phyloP scores from a whole-genome alignment of 2,113 vertebrate genomes.

The Bambusicola thoracicus region DNA sequence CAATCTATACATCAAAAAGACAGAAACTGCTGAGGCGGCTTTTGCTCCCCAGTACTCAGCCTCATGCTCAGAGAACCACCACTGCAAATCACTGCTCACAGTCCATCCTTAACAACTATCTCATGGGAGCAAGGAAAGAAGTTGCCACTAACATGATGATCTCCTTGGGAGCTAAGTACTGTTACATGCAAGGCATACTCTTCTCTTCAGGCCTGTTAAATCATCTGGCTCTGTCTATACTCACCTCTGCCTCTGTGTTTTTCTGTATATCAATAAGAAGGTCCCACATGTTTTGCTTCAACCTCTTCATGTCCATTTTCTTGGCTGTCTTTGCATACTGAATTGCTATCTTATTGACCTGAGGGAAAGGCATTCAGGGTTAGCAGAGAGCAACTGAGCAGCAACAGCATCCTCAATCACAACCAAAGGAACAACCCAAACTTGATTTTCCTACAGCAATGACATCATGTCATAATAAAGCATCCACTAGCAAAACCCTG shows the following conservation, averaged over 20 bases:
- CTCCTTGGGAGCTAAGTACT: not conserved
- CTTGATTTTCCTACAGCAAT: not conserved
- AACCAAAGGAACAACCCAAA: not conserved
- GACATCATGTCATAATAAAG: not conserved
- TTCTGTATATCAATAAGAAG: constrained; percentile 66
- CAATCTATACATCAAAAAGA: not conserved
- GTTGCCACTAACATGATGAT: not conserved
- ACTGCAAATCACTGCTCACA: not conserved
- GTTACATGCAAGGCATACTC: not conserved
- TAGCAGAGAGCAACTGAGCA: not conserved
- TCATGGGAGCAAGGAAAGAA: not conserved
- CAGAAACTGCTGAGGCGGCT: not conserved
- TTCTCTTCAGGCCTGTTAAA: accelerated
- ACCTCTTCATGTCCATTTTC: constrained; percentile 93
- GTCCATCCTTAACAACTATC: not conserved
- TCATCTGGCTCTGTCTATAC: not conserved
- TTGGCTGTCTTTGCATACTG: constrained; percentile 92
- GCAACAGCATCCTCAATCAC: not conserved
- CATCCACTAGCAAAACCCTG: not conserved
- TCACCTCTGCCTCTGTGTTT: constrained; percentile 19
- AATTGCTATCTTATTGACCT: constrained; percentile 91
- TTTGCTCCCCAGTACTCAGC: not conserved
- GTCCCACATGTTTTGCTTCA: constrained; percentile 93
- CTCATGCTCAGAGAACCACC: not conserved
- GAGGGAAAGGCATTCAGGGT: not conserved